phyloP scores from a whole-genome alignment of 2,113 vertebrate genomes.

The Alligator mississippiensis region DNA sequence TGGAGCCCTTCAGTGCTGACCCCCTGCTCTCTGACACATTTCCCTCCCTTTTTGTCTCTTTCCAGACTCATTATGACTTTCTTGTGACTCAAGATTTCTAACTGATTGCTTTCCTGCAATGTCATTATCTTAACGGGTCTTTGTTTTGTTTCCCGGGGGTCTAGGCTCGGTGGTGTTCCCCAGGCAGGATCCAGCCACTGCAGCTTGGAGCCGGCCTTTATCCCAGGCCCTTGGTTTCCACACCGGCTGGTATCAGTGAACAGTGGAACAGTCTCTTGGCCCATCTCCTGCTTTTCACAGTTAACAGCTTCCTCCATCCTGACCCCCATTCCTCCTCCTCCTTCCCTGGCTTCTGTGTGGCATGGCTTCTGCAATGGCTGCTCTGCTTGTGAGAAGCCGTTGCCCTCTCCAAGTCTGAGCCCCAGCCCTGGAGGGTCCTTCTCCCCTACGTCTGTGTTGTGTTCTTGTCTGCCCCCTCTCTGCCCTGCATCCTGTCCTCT shows the following conservation, averaged over 20 bases:
- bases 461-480: not conserved
- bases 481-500: too few species aligned
- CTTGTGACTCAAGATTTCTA: not conserved
- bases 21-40: not conserved
- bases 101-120: not conserved
- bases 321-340: too few species aligned
- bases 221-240: too few species aligned
- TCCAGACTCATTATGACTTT: not conserved
- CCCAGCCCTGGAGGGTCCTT: rapidly evolving
- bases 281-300: too few species aligned
- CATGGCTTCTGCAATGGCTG: not conserved
- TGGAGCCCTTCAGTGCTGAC: rapidly evolving
- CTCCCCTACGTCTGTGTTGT: too few species aligned
- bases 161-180: too few species aligned
- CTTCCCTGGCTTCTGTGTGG: not conserved
- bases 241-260: too few species aligned
- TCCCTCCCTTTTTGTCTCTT: conserved; percentile 7
- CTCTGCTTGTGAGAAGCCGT: rapidly evolving
- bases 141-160: not conserved
- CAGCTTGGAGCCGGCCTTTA: too few species aligned
- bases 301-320: too few species aligned
- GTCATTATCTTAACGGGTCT: not conserved
- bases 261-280: too few species aligned
- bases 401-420: rapidly evolving
- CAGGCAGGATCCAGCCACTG: too few species aligned